Evolutionary conservation across 1,140 invertebrate genomes (phyloP).

Genomic region (Ctenoplectra terminalis): DNA sequence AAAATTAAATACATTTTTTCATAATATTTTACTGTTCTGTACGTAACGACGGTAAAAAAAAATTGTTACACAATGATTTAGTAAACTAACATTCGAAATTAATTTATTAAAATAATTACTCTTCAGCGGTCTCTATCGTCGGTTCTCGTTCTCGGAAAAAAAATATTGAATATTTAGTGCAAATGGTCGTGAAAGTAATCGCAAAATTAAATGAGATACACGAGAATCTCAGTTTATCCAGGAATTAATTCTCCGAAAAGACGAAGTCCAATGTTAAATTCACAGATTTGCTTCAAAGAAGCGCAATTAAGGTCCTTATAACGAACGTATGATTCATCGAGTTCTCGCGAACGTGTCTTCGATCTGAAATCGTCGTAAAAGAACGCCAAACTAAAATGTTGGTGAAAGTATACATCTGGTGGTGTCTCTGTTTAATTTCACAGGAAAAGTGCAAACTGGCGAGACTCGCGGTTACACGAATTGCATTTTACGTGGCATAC

Average conservation of each 20-base stretch:
- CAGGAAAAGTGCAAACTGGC: neutral
- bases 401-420: neutral
- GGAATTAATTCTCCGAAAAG: neutral
- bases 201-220: too few relatives aligned
- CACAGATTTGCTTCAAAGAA: neutral
- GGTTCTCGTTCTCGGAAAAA: too few relatives aligned
- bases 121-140: too few relatives aligned
- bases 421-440: neutral
- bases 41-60: too few relatives aligned
- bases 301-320: neutral
- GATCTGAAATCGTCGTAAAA: neutral
- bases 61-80: too few relatives aligned
- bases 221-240: neutral
- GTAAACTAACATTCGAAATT: too few relatives aligned
- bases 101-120: too few relatives aligned
- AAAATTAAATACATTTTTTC: too few relatives aligned
- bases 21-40: too few relatives aligned
- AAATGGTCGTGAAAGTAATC: too few relatives aligned
- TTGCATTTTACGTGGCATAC: constrained; percentile 1
- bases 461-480: neutral
- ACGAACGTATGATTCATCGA: neutral
- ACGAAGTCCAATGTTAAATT: neutral
- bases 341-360: neutral
- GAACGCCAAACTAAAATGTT: neutral
- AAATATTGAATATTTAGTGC: too few relatives aligned